Evolutionary conservation across 2,113 vertebrate genomes (phyloP).

Genomic region (Struthio camelus): DNA sequence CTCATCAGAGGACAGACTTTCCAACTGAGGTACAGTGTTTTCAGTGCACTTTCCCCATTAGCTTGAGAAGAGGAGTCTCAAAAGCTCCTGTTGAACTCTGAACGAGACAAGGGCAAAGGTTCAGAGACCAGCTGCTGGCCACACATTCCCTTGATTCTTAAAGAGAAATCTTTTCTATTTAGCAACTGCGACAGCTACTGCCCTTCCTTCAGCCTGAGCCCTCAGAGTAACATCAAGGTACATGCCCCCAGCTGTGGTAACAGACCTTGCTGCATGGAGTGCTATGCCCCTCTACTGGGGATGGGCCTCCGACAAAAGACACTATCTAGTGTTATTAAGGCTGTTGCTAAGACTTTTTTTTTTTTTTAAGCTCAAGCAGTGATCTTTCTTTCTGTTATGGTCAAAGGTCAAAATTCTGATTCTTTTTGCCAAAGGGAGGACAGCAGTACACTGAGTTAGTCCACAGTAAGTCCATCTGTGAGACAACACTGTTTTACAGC

Average conservation of each 20-base stretch:
- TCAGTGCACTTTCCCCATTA: neutral
- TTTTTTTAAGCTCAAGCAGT: neutral
- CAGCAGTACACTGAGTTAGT: neutral
- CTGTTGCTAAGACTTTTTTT: neutral
- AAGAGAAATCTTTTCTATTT: neutral
- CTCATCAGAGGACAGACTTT: neutral
- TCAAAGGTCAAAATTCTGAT: neutral
- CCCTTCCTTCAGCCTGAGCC: neutral
- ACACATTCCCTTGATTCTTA: neutral
- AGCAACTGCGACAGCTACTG: neutral
- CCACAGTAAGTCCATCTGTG: neutral
- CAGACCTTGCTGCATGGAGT: neutral
- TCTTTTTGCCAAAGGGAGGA: neutral
- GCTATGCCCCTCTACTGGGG: neutral
- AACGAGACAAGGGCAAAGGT: neutral
- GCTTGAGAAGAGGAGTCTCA: conserved; percentile 4
- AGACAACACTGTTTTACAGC: neutral
- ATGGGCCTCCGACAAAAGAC: neutral
- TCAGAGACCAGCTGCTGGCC: conserved; percentile 2
- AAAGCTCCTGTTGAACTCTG: neutral
- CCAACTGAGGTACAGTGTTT: neutral
- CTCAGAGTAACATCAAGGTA: neutral
- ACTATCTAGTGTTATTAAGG: neutral
- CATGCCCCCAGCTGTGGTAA: neutral
- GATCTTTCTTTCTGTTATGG: neutral